Evolutionary conservation across 92 coral and sea anemone species (phyloP), one percentile per base, ranked within the genome.

Genomic region (Virgularia gustaviana): DNA sequence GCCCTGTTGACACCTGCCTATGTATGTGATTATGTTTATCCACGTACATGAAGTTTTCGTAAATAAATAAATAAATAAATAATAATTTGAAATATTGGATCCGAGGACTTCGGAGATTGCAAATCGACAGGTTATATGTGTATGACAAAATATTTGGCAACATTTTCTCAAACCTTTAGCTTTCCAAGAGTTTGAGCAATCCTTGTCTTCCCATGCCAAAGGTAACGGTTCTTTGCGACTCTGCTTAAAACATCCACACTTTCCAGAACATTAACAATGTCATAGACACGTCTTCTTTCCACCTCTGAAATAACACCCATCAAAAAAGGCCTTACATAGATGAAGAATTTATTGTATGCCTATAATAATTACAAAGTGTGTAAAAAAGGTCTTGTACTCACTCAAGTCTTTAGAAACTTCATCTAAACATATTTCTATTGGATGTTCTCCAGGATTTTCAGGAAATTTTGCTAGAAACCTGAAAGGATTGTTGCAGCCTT

Each of bases 221-320:
- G 79, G 43, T 92, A 92, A 58, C 98, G 63, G 76, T 92, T 92
- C 81, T 92, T 92, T 8, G 98, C 98, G 80, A 86, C 81, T 68
- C 98, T 78, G 59, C 96, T 89, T 53, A 92, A 86, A 18, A 92
- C 98, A 49, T 92, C 96, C 24, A 92, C 98, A 80, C 98, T 92
- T 73, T 92, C 98, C 15, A 92, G 80, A 16, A 92, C 98, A 82
- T 92, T 92, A 0, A 92, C 98, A 63, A 92, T 92, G 78, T 92
- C 98, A 62, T 92, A 92, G 33, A 92, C 90, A 64, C 98, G 74
- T 39, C 98, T 79, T 16, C 98, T 82, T 71, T 92, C 98, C 27
- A 92, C 98, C 75, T 83, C 98, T 92, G 55, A 12, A 33, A 34
- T 68, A 15, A 1, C 59, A 6, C 25, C n/a, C 30, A 30, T 10